Evolutionary conservation across 2,113 vertebrate genomes (phyloP).

Genomic region (Prinia subflava): DNA sequence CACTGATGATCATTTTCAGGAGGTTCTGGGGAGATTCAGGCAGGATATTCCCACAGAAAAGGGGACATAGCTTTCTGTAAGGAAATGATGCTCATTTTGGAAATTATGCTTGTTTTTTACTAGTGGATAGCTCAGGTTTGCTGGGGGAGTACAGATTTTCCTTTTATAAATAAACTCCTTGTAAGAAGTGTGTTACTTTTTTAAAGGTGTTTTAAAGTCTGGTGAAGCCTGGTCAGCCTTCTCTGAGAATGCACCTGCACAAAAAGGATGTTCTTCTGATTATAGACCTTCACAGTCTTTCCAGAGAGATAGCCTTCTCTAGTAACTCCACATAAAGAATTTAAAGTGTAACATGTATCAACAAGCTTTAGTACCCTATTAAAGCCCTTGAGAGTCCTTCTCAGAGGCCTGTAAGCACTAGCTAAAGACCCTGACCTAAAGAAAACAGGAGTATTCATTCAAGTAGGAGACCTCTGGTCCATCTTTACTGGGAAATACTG

Average conservation of each 20-base stretch:
- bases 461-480: not conserved
- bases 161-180: not conserved
- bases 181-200: not conserved
- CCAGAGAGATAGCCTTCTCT: not conserved
- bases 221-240: not conserved
- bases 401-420: not conserved
- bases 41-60: not conserved
- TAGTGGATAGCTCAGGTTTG: not conserved
- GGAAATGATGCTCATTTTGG: not conserved
- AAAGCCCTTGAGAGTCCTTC: not conserved
- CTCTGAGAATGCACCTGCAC: not conserved
- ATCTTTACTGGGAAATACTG: not conserved
- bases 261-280: not conserved
- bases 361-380: not conserved
- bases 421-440: not conserved
- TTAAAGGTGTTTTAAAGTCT: not conserved
- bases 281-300: not conserved
- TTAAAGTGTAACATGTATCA: not conserved
- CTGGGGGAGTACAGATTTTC: not conserved
- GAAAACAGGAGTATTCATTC: not conserved
- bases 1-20: not conserved
- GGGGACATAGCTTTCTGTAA: not conserved
- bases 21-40: not conserved
- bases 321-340: not conserved
- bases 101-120: not conserved